Percentiles rank a stretch among this genome's conserved stretches.
Conservation (phyloP, 2,888 invertebrate genomes). For the Conomelus anceps region DNA sequence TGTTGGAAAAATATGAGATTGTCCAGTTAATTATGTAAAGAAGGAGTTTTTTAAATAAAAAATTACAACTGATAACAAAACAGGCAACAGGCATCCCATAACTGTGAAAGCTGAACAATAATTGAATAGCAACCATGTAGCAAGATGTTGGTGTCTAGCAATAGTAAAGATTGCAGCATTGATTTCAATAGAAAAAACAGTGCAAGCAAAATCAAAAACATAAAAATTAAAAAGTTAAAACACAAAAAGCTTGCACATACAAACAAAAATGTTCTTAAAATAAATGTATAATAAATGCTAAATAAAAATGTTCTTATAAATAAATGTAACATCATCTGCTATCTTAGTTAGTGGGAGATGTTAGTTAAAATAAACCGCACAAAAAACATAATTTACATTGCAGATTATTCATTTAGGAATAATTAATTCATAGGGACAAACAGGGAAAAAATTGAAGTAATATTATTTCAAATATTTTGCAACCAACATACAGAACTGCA, state of each 20-base stretch:
- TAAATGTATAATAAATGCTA: neutral
- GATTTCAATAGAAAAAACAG: neutral
- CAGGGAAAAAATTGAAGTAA: neutral
- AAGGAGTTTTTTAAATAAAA: too few relatives aligned
- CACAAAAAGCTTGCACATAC: neutral
- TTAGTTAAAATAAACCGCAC: neutral
- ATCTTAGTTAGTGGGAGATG: neutral
- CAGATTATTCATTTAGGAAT: neutral
- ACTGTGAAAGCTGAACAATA: neutral
- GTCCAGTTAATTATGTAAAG: neutral
- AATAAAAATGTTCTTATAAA: neutral
- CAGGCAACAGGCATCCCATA: neutral
- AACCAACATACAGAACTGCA: neutral
- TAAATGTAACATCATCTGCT: too few relatives aligned
- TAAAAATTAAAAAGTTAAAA: neutral
- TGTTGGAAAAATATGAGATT: neutral
- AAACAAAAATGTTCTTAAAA: neutral
- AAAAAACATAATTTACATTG: neutral
- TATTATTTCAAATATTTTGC: neutral
- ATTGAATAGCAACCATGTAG: too few relatives aligned
- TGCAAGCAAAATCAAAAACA: neutral
- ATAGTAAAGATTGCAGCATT: neutral
- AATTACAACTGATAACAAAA: neutral
- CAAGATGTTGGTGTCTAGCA: neutral
- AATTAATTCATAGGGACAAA: neutral